These are phyloP conservation scores for Botia almorhae DNA, from an alignment of 2,797 vertebrate species.

Conservation along the genomic window DNA sequence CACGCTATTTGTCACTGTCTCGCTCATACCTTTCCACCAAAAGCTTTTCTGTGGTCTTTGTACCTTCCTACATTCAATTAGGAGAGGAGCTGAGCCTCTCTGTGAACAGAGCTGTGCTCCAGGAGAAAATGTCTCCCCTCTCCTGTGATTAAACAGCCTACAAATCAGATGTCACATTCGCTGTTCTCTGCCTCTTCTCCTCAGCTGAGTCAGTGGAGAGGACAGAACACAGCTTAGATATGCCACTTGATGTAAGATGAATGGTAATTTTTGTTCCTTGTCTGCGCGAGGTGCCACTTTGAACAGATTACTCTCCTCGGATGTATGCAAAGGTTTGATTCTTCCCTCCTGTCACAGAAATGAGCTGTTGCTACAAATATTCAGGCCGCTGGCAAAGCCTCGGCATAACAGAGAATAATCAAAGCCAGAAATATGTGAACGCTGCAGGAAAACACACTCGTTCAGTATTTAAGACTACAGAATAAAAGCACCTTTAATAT, in stretches of 20 bases:
- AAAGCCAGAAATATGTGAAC: slow-evolving; percentile 44
- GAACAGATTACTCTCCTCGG: slow-evolving; percentile 53
- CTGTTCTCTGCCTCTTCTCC: slow-evolving; percentile 23
- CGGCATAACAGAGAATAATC: slow-evolving; percentile 62
- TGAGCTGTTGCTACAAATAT: slow-evolving; percentile 60
- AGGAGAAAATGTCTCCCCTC: slow-evolving; percentile 41
- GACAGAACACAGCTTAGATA: slow-evolving; percentile 35
- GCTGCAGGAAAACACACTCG: slow-evolving; percentile 48
- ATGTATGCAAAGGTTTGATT: slow-evolving; percentile 62
- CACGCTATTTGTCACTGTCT: not conserved
- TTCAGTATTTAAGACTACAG: slow-evolving; percentile 53
- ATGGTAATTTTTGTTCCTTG: slow-evolving; percentile 58
- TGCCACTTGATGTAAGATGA: slow-evolving; percentile 55
- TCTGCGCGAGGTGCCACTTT: slow-evolving; percentile 59
- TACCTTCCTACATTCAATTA: slow-evolving; percentile 38
- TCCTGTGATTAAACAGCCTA: slow-evolving; percentile 41
- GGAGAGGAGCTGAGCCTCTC: slow-evolving; percentile 25
- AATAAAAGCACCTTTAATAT: slow-evolving; percentile 58
- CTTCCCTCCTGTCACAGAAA: slow-evolving; percentile 51
- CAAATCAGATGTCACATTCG: slow-evolving; percentile 54
- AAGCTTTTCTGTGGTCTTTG: slow-evolving; percentile 19
- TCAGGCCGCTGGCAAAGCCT: slow-evolving; percentile 56
- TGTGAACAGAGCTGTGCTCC: slow-evolving; percentile 20
- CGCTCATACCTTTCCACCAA: not conserved
- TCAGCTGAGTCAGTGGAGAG: slow-evolving; percentile 38